Base-by-base conservation (phyloP, 2,113 vertebrate genomes). In the Engystomops pustulosus region DNA sequence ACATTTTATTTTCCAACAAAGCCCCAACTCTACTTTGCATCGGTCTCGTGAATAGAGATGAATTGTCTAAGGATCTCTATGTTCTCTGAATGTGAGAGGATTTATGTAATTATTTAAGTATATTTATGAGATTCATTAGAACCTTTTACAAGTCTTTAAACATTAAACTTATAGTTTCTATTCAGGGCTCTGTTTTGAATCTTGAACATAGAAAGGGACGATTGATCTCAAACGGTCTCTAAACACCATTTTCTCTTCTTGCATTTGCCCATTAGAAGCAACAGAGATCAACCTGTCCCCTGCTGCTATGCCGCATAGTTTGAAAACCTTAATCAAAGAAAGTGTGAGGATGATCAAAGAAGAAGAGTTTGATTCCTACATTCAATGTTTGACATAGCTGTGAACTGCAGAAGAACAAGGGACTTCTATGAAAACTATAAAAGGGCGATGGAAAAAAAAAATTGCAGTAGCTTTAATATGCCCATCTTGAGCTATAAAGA, bases 241-340 rank as follows among this genome's bases (percentile, higher is more conserved):
- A 89, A 90, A 89, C 90, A 83, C 69, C 87, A 88, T 90, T 88
- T 89, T 88, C 81, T 70, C 86, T 79, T 77, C 84, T 88, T 88
- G 88, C 88, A 89, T 91, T 84, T 90, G 87, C 87, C 89, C 89
- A 90, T 91, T 91, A 90, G 89, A 91, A 89, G 85, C 88, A 87
- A 90, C 85, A 88, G 90, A 88, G 88, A 91, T 90, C 90, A 91
- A 90, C 87, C 87, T 89, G 86, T 85, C 88, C 88, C 91, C 91
- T 90, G 89, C 91, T 91, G 92, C 90, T 90, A 87, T 84, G 89
- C 88, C 88, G 87, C 85, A 87, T 89, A 93, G 88, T 90, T 90
- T 90, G 89, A 90, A 92, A 92, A 92, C 88, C 91, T 88, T 91
- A 92, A 92, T 92, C 91, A 92, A 91, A 92, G 87, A 89, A 91